Evolutionary conservation across 2,888 invertebrate species (phyloP), one percentile per base, ranked within the genome.

Genomic region (Leptodirus hochenwartii): DNA sequence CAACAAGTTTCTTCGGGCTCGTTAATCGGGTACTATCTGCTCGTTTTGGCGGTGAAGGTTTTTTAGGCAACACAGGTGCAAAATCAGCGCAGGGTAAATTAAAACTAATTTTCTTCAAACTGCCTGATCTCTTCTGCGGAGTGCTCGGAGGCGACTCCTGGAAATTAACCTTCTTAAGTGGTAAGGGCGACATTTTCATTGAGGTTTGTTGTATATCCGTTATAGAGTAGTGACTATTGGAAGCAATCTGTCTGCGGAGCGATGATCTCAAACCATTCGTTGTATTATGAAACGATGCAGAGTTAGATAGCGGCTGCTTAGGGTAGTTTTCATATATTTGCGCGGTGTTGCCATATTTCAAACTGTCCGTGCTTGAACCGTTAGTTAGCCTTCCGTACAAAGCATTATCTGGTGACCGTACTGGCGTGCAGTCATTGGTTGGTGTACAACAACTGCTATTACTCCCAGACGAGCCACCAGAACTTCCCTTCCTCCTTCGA

Each of bases 1-100:
- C 78, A 0, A 69, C 66, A 15, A 81, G 53, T 42, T 78, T 77
- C 49, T 78, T 80, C 3, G 79, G 81, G 5, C 78, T 78, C 2
- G 81, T 69, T 3, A 80, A 56, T 26, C 69, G 64, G 1, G 78
- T 78, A 38, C 66, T 66, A 43, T 82, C 81, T 33, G 77, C 72
- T 17, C 84, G 64, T 41, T 74, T 74, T 1, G 82, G 82, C 14
- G 81, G 77, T 37, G 67, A 58, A 1, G 81, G 80, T 41, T 72
- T 73, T 29, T 67, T 62, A 1, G 73, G 74, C 4, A 72, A 56
- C 5, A 73, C 56, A 0, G 66, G 59, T 0, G 72, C 72, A 5
- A 60, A 57, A 36, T 61, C 61, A 31, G 59, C 56, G 2, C 59
- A 57, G 4, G 56, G 51, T 26, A 73, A 47, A 49, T 68, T 71